Percentiles rank a stretch among this genome's conserved stretches.
These are phyloP conservation scores for Apodemia mormo DNA, from an alignment of 2,888 invertebrate species.

Conservation along the genomic window DNA sequence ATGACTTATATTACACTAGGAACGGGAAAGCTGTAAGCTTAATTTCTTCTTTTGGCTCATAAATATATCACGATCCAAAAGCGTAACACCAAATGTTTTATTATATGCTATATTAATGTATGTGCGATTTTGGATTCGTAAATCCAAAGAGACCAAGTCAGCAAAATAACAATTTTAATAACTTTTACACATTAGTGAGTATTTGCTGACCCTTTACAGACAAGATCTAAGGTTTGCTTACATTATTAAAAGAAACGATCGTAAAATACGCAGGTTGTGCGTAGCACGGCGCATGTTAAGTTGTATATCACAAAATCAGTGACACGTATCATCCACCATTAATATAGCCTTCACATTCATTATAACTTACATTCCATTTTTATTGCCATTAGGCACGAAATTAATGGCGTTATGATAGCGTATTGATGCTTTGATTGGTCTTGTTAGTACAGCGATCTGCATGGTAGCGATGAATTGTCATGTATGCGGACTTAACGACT, in stretches of 20 bases:
- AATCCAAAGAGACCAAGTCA: too few relatives aligned
- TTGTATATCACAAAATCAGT: constrained; percentile 9
- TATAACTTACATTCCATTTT: neutral
- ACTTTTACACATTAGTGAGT: neutral
- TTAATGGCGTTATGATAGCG: neutral
- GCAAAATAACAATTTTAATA: neutral
- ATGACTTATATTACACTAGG: too few relatives aligned
- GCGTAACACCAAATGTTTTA: too few relatives aligned
- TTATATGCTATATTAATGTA: too few relatives aligned
- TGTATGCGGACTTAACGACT: too few relatives aligned
- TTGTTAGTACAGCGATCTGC: too few relatives aligned
- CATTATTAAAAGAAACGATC: neutral
- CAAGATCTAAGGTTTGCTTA: neutral
- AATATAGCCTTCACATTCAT: constrained; percentile 10
- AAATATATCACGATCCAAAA: too few relatives aligned
- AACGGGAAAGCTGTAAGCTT: too few relatives aligned
- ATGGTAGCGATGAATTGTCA: too few relatives aligned
- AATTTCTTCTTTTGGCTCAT: too few relatives aligned
- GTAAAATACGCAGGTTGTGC: neutral
- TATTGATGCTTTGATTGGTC: neutral
- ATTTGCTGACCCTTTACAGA: neutral
- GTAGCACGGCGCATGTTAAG: neutral
- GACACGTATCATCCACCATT: constrained; percentile 2
- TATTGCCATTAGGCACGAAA: neutral
- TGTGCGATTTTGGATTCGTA: too few relatives aligned